Evolutionary conservation across 30 jellyfish, hydroid and myxozoan genomes (phyloP).

Genomic region (Turritopsis rubra): DNA sequence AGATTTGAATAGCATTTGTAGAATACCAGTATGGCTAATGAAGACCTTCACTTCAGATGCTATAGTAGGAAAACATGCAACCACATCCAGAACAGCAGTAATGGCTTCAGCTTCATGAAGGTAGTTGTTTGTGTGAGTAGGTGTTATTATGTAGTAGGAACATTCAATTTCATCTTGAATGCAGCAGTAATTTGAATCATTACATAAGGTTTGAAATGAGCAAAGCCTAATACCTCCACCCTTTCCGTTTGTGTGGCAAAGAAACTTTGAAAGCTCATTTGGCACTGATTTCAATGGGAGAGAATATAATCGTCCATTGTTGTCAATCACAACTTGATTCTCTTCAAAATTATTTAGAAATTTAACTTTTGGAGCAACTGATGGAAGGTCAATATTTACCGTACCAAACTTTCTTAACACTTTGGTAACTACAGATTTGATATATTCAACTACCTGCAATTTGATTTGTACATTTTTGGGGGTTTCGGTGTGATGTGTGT

Average conservation of each 20-base stretch:
- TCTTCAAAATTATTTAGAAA: neutral
- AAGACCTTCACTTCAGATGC: neutral
- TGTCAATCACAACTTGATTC: neutral
- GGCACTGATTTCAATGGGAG: neutral
- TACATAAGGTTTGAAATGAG: neutral
- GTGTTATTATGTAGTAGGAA: conserved; percentile 7
- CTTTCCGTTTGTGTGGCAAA: neutral
- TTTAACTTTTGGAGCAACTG: neutral
- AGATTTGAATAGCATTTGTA: neutral
- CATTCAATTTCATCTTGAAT: neutral
- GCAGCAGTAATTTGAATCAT: neutral
- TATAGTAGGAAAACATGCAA: neutral
- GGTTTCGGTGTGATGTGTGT: neutral
- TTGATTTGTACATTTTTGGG: neutral
- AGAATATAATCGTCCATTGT: neutral
- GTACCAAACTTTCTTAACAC: neutral
- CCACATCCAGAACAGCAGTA: neutral
- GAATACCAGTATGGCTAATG: neutral
- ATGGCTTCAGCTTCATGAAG: neutral
- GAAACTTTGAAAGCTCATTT: neutral
- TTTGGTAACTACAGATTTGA: neutral
- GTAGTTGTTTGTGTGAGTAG: neutral
- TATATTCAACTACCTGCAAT: neutral
- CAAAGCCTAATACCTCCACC: neutral
- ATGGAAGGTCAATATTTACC: neutral